A percentile compares a stretch with the other conserved stretches of the same genome.
These are phyloP conservation scores for Drosophila colorata DNA, from an alignment of 2,888 invertebrate genomes.

Conservation along the genomic window DNA sequence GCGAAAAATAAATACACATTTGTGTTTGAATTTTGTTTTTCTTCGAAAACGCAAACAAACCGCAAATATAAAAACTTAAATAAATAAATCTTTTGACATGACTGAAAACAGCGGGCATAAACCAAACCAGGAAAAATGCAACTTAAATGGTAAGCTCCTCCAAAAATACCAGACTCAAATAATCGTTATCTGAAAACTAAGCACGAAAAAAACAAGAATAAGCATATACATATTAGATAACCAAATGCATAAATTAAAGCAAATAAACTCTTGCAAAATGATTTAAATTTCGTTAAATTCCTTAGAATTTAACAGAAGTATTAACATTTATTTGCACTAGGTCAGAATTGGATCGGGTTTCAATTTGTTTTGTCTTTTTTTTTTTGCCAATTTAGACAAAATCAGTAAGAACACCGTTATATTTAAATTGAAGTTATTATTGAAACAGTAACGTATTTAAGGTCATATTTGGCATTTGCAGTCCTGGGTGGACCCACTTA, in stretches of 20 bases:
- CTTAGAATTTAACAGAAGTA: too few species aligned
- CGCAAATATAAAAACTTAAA: slow-evolving; percentile 45
- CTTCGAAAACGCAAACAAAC: slow-evolving; percentile 9
- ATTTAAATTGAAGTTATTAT: too few species aligned
- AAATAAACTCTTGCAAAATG: slow-evolving; percentile 18
- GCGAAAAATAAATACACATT: background rate
- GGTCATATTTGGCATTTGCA: too few species aligned
- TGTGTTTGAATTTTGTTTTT: background rate
- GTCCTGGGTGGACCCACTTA: too few species aligned
- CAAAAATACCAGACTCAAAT: background rate
- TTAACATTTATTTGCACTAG: background rate
- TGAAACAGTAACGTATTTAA: too few species aligned
- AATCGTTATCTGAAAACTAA: background rate
- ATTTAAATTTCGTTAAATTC: slow-evolving; percentile 15
- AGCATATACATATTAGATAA: slow-evolving; percentile 3
- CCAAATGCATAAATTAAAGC: slow-evolving; percentile 9
- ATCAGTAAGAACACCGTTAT: too few species aligned
- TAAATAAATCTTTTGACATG: slow-evolving; percentile 33
- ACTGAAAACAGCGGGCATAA: slow-evolving; percentile 8
- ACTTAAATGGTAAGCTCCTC: slow-evolving; percentile 30
- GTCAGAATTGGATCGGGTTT: background rate
- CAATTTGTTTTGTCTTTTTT: background rate
- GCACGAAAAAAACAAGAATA: slow-evolving; percentile 1
- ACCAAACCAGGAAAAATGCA: slow-evolving; percentile 17
- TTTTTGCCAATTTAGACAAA: too few species aligned